phyloP scores from a whole-genome alignment of 2,888 invertebrate genomes.

The Scaptomyza reducta region DNA sequence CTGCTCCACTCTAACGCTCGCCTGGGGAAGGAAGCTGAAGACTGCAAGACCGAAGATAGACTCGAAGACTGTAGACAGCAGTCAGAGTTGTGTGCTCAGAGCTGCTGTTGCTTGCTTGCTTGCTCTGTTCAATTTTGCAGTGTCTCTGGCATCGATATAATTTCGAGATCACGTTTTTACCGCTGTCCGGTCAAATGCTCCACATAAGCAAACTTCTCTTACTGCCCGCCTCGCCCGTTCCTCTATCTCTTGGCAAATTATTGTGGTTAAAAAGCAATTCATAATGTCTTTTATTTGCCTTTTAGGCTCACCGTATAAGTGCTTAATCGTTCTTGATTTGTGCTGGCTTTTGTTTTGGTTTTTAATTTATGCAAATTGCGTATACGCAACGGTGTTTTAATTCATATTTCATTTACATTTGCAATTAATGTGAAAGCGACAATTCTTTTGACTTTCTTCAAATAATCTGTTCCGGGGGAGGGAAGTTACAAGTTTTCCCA shows the following conservation, averaged over 20 bases:
- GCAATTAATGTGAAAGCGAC: slow-evolving; percentile 78
- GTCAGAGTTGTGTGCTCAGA: slow-evolving; percentile 21
- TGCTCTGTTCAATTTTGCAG: slow-evolving; percentile 45
- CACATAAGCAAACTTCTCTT: slow-evolving; percentile 51
- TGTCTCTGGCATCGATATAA: slow-evolving; percentile 69
- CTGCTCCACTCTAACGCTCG: slow-evolving; percentile 8
- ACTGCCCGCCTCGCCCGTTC: slow-evolving; percentile 9
- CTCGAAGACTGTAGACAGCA: slow-evolving; percentile 14
- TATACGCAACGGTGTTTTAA: slow-evolving; percentile 47
- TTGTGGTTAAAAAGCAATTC: slow-evolving; percentile 64
- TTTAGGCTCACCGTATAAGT: slow-evolving; percentile 38
- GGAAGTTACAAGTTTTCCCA: slow-evolving; percentile 58
- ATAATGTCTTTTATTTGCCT: slow-evolving; percentile 48
- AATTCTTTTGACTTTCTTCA: slow-evolving; percentile 65
- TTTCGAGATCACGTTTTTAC: slow-evolving; percentile 80
- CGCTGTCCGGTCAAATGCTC: slow-evolving; percentile 71
- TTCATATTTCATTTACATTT: slow-evolving; percentile 39
- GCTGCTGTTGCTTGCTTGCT: slow-evolving; percentile 16
- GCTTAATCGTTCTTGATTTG: slow-evolving; percentile 29
- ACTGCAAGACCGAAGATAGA: slow-evolving; percentile 3
- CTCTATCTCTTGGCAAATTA: slow-evolving; percentile 32
- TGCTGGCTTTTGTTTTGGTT: slow-evolving; percentile 1
- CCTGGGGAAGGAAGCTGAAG: slow-evolving; percentile 60
- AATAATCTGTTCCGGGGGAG: not conserved
- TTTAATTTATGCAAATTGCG: slow-evolving; percentile 61